These are phyloP conservation scores for Gryllus bimaculatus DNA, from an alignment of 1,140 invertebrate species.

Conservation along the genomic window DNA sequence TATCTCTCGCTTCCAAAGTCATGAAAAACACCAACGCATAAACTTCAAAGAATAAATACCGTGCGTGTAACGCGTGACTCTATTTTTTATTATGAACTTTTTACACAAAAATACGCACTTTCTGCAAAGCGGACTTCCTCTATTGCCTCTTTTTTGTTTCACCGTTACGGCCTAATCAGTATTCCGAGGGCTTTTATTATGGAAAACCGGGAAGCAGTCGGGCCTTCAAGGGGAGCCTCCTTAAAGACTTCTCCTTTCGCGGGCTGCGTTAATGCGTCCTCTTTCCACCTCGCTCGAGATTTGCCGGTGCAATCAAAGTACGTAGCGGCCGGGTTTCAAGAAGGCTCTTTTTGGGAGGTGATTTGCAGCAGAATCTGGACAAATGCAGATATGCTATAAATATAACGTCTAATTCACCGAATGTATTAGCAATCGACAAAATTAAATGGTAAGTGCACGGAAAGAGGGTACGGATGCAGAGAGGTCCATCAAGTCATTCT, in stretches of 20 bases:
- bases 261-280: not conserved
- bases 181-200: slow-evolving; percentile 12
- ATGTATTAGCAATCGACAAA: too few relatives aligned
- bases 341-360: not conserved
- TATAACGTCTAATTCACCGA: too few relatives aligned
- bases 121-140: not conserved
- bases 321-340: not conserved
- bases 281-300: not conserved
- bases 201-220: not conserved
- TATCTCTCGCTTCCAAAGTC: too few relatives aligned
- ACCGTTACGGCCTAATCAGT: slow-evolving; percentile 10
- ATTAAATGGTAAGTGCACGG: too few relatives aligned
- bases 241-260: not conserved
- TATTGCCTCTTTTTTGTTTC: not conserved
- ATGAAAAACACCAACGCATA: too few relatives aligned
- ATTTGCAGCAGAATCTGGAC: too few relatives aligned
- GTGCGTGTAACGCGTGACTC: too few relatives aligned
- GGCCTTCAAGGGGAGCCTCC: not conserved
- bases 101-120: not conserved
- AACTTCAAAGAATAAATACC: too few relatives aligned
- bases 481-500: too few relatives aligned
- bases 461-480: too few relatives aligned
- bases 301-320: not conserved
- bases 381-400: too few relatives aligned
- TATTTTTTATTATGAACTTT: not conserved